Conservation (phyloP, 2,888 invertebrate genomes). For the Oscheius sp. region DNA sequence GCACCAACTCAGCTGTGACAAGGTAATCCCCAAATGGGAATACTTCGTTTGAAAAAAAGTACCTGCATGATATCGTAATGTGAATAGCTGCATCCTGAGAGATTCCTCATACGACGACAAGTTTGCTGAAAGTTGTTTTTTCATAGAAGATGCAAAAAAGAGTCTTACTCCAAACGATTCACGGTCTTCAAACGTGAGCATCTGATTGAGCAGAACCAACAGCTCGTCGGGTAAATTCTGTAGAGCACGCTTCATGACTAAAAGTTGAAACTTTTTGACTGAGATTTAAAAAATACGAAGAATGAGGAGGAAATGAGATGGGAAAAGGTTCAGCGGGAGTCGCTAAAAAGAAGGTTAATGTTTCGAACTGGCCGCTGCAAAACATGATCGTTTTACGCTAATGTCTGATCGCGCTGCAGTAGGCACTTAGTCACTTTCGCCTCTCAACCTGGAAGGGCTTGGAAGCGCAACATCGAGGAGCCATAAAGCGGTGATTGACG, state of each 20-base stretch:
- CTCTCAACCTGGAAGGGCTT: constrained; percentile 15
- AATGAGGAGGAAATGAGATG: constrained; percentile 11
- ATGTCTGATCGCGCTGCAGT: constrained; percentile 35
- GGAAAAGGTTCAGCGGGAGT: constrained; percentile 31
- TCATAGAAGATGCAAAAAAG: background rate
- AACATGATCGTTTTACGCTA: constrained; percentile 37
- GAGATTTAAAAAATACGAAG: background rate
- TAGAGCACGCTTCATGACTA: background rate
- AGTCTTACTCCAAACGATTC: background rate
- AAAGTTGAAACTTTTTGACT: background rate
- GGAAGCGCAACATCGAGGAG: constrained; percentile 21
- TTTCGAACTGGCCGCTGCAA: constrained; percentile 34
- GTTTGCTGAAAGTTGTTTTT: constrained; percentile 23
- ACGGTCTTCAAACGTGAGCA: constrained; percentile 27
- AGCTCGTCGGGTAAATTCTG: constrained; percentile 17
- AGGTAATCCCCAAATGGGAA: background rate
- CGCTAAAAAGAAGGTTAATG: constrained; percentile 38
- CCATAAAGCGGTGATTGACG: constrained; percentile 17
- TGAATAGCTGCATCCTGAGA: background rate
- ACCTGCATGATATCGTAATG: constrained; percentile 27
- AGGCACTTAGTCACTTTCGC: constrained; percentile 33
- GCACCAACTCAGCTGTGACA: constrained; percentile 4
- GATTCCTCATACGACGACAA: constrained; percentile 17
- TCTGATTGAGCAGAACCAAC: constrained; percentile 10
- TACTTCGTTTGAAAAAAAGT: background rate